Conservation (phyloP, 2,888 invertebrate species). For the Lingula anatina region DNA sequence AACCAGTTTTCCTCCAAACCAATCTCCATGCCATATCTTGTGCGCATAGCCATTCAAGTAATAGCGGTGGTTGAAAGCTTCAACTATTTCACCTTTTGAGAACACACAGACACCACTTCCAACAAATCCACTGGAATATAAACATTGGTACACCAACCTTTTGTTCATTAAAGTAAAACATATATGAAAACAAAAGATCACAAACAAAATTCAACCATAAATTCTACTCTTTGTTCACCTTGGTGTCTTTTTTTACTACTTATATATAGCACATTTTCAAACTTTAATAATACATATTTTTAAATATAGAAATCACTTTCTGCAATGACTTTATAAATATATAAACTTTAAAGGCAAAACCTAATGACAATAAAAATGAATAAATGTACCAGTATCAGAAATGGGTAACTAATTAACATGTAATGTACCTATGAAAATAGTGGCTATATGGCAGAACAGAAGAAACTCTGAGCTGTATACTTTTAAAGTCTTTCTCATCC, state of each 20-base stretch:
- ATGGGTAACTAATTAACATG: neutral
- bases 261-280: too few relatives aligned
- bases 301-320: too few relatives aligned
- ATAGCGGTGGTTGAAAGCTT: conserved; percentile 88
- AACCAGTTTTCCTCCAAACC: conserved; percentile 92
- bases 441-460: conserved; percentile 72
- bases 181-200: too few relatives aligned
- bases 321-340: too few relatives aligned
- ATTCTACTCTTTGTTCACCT: too few relatives aligned
- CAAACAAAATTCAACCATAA: too few relatives aligned
- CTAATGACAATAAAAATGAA: too few relatives aligned
- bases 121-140: conserved; percentile 56
- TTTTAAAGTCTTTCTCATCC: conserved; percentile 75
- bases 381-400: neutral
- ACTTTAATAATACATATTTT: too few relatives aligned
- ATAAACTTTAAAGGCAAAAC: too few relatives aligned
- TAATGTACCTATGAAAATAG: conserved; percentile 90
- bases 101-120: conserved; percentile 51
- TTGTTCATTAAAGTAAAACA: too few relatives aligned
- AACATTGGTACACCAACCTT: too few relatives aligned
- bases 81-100: conserved; percentile 55
- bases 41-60: conserved; percentile 96
- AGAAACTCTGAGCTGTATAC: conserved; percentile 65
- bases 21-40: conserved; percentile 93
- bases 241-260: too few relatives aligned